Evolutionary conservation across 1,140 invertebrate genomes (phyloP), one percentile per base, ranked within the genome.

Genomic region (Lycorma delicatula): DNA sequence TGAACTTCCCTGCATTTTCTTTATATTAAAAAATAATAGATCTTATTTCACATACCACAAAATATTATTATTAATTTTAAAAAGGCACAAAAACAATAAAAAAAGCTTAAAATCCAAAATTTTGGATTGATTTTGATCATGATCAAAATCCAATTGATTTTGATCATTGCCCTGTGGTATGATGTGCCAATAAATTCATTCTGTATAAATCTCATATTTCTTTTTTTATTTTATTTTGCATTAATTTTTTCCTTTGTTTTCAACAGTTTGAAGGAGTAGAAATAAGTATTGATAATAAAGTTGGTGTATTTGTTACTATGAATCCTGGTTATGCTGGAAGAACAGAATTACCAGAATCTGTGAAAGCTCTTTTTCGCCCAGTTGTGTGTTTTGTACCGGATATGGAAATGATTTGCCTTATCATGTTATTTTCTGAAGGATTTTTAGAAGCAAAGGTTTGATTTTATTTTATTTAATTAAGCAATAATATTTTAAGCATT

Each of bases 281-380:
- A 64, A 93, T 94, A 47, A 73, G 72, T 6, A 66, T 96, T 65
- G 89, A 95, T 71, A 71, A 75, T 7, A 89, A 91, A 74, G 85
- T 93, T 13, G 91, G 91, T 1, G 86, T 94, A 52, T 96, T 95
- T 67, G 92, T 94, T 36, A 94, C 91, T 7, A 93, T 95, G 89
- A 94, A 94, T 77, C 90, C 90, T 0, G 91, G 89, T 4, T 93
- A 94, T 69, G 89, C 89, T 0, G 89, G 91, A 1, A 79, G 90
- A 46, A 93, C 89, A 0, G 89, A 94, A 67, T 72, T 95, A 26
- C 91, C 91, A 0, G 91, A 94, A 71, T 92, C 89, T 0, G 86
- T 96, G 0, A 95, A 95, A 70, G 86, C 89, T 0, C 71, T 93
- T 0, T 96, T 94, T 71, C 76, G 93, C 25, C 91, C 92, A 0